Conservation (phyloP, 1,140 invertebrate genomes). For the Yoshiicerus persimilis region DNA sequence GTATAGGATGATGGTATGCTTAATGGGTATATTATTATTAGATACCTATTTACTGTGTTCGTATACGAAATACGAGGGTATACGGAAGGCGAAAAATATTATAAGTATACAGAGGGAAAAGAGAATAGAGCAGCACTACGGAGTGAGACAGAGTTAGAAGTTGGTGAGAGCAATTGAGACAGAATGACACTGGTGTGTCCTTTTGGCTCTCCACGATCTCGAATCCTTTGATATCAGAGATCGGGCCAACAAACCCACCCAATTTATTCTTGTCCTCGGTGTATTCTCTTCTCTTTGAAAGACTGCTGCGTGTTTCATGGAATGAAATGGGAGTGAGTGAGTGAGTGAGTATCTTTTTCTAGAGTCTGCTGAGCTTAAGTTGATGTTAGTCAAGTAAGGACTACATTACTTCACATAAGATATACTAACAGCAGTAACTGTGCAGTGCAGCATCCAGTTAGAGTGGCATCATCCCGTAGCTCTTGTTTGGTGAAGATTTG, state of each 20-base stretch:
- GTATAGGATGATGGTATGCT: no score
- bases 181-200: constrained; percentile 33
- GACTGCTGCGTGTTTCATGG: constrained; percentile 16
- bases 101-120: neutral
- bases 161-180: constrained; percentile 26
- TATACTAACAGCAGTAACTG: neutral
- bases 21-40: no score
- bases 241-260: constrained; percentile 38
- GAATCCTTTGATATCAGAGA: constrained; percentile 33
- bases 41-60: neutral
- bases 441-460: neutral
- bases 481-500: constrained; percentile 9
- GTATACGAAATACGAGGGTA: neutral
- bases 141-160: neutral
- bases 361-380: constrained; percentile 1
- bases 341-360: constrained; percentile 1
- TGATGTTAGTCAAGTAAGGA: constrained; percentile 1
- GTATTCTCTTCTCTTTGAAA: constrained; percentile 26
- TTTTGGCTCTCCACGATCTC: constrained; percentile 30
- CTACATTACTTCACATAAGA: neutral
- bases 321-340: constrained; percentile 18
- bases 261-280: constrained; percentile 39
- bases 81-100: neutral
- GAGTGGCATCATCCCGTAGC: neutral
- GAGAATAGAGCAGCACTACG: neutral